Percentiles rank a stretch among this genome's conserved stretches.
Conservation (phyloP, 2,797 vertebrate species). For the Gambelia wislizenii region DNA sequence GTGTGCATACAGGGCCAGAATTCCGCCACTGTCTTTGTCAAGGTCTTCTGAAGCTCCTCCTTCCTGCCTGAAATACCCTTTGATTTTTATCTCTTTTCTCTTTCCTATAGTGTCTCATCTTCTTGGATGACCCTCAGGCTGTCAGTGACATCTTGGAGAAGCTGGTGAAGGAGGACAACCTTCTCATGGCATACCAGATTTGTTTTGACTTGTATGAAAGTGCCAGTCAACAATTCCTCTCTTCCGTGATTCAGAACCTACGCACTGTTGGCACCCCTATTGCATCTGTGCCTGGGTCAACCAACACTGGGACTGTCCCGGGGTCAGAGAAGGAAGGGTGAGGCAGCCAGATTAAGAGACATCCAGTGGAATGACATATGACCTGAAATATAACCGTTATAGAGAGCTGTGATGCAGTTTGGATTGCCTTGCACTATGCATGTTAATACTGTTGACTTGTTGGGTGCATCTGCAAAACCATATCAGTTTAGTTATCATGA, state of each 20-base stretch:
- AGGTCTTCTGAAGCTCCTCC: not conserved
- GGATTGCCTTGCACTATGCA: too few species aligned
- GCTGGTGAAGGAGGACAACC: constrained; percentile 97
- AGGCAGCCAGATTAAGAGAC: not conserved
- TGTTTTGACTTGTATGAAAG: constrained; percentile 99
- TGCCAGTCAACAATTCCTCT: constrained; percentile 98
- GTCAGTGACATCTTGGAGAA: constrained; percentile 98
- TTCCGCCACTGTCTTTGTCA: too few species aligned
- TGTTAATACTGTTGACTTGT: not conserved
- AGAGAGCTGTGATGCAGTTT: not conserved
- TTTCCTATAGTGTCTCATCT: constrained; percentile 91
- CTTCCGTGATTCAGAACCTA: constrained; percentile 97
- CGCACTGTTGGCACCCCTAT: constrained; percentile 94
- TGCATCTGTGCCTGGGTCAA: constrained; percentile 94
- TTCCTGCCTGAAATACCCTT: not conserved
- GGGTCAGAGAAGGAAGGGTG: constrained; percentile 92
- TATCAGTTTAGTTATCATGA: too few species aligned
- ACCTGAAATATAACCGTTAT: not conserved
- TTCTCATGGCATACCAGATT: constrained; percentile 99
- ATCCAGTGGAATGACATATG: not conserved
- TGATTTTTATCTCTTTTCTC: constrained; percentile 31
- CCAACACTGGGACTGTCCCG: constrained; percentile 94
- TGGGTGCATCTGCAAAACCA: not conserved
- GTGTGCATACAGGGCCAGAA: too few species aligned
- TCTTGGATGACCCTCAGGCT: constrained; percentile 97